Conservation (phyloP, 1,140 invertebrate species). For the Bacillus rossius region DNA sequence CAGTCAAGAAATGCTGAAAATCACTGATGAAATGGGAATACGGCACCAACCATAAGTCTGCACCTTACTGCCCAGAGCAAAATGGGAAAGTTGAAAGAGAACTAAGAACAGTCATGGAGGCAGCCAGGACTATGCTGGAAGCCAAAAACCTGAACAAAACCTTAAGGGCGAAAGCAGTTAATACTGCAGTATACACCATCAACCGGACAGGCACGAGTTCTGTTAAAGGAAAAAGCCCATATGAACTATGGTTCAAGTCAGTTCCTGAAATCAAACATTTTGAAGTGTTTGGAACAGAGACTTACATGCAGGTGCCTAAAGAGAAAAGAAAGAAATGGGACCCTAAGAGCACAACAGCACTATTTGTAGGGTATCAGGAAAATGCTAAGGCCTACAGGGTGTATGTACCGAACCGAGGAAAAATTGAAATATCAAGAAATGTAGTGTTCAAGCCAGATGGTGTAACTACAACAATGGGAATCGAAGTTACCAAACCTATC, state of each 20-base stretch:
- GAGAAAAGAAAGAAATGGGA: conserved; percentile 12
- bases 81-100: conserved; percentile 37
- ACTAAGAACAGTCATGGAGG: conserved; percentile 41
- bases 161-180: conserved; percentile 38
- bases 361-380: conserved; percentile 9
- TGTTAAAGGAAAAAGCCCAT: conserved; percentile 29
- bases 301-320: not conserved
- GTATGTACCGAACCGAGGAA: not conserved
- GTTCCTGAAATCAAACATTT: not conserved
- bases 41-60: conserved; percentile 16
- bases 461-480: conserved; percentile 21
- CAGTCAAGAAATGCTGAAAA: too few species aligned
- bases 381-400: not conserved
- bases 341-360: conserved; percentile 1
- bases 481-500: too few species aligned
- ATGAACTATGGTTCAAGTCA: conserved; percentile 33
- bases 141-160: conserved; percentile 17
- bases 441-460: not conserved
- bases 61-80: conserved; percentile 32
- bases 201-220: conserved; percentile 27
- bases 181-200: conserved; percentile 26
- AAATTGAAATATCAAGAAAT: not conserved
- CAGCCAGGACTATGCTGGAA: conserved; percentile 32
- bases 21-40: conserved; percentile 5
- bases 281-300: conserved; percentile 4